A percentile compares a stretch with the other conserved stretches of the same genome.
phyloP scores from a whole-genome alignment of 2,113 vertebrate genomes.

The Halichoerus grypus region DNA sequence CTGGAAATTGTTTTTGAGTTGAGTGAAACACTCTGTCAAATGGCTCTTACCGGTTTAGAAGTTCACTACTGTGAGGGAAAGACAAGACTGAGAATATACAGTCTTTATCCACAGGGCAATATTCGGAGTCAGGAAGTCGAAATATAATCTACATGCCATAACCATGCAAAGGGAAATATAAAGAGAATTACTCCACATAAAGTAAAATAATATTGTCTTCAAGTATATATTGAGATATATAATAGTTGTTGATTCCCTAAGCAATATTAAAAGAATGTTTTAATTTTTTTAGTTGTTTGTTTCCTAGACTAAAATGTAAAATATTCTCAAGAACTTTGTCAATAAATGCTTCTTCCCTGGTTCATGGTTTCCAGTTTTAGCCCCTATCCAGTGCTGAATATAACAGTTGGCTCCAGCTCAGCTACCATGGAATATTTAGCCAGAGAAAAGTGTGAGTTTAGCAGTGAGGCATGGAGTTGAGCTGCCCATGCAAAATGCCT shows the following conservation, averaged over 20 bases:
- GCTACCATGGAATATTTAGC: neutral
- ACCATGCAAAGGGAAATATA: neutral
- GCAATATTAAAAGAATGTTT: neutral
- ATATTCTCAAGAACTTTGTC: neutral
- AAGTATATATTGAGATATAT: neutral
- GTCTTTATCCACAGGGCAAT: neutral
- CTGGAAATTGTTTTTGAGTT: neutral
- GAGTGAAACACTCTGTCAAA: neutral
- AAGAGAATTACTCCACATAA: neutral
- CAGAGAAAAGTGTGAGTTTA: neutral
- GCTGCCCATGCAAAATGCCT: neutral
- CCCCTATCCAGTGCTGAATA: neutral
- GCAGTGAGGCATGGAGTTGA: neutral
- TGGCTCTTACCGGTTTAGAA: neutral
- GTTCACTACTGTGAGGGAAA: neutral
- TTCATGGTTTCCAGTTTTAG: neutral
- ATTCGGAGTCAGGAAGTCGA: neutral
- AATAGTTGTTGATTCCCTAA: neutral
- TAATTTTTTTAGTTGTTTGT: neutral
- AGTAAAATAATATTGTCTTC: neutral
- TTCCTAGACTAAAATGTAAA: neutral
- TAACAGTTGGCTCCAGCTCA: neutral
- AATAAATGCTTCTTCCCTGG: neutral
- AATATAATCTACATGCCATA: neutral
- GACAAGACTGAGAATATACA: neutral